Base-by-base conservation (phyloP, 1,140 invertebrate species). In the Campoletis sonorensis region DNA sequence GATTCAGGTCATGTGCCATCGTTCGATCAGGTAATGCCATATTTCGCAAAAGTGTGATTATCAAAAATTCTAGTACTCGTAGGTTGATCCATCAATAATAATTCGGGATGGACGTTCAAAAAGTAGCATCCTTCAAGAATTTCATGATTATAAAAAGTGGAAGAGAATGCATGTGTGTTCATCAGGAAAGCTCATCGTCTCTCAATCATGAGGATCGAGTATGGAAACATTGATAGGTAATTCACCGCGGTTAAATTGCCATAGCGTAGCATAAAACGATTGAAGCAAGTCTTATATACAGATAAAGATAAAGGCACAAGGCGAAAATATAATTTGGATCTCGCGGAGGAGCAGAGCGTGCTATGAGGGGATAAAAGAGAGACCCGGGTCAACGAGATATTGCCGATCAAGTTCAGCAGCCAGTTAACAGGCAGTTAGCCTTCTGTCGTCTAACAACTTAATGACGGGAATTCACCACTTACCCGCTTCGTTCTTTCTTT, bases 1-100 rank as follows among this genome's bases (percentile, higher is more conserved):
- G 85, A 86, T 78, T 92, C 91, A 16, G 92, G 92, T 1, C 87
- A 92, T 23, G 95, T 96, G 21, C 40, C 77, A 0, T 85, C 85
- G 0, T 86, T 84, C 80, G 90, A 91, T 78, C 87, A 87, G 30
- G 84, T 91, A 23, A 85, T 91, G 85, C 86, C 89, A 0, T 85
- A 81, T 51, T 75, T 96, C 91, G 96, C 97, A 0, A 94, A 97
- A 33, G 95, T 97, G 71, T 94, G 93, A 8, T 93, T 98, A 90
- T 90, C 93, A 0, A 81, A 93, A 13, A 91, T 94, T 37, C 94
- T 95, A 0, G 97, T 97, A 0, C 83, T 98, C n/a, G 92, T 91
- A 0, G 94, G 93, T 0, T 86, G 94, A 15, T 94, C 94, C 71
- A 91, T 94, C n/a, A 58, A 58, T 23, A 58, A 23, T 13, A 0